Evolutionary conservation across 2,113 vertebrate species (phyloP).

Genomic region (Hydropotes inermis): DNA sequence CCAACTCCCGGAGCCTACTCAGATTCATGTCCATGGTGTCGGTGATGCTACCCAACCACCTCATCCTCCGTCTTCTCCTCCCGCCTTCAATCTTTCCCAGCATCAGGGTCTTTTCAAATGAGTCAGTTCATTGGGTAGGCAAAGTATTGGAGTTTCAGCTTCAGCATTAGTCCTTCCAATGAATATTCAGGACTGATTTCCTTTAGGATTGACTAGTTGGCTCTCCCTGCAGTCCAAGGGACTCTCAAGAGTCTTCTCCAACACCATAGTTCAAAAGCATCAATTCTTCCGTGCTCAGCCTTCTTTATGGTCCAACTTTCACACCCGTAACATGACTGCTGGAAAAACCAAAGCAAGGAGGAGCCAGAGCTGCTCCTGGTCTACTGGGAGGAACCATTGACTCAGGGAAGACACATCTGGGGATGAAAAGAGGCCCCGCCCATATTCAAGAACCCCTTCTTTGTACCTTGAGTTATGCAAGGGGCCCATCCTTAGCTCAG

Average conservation of each 20-base stretch:
- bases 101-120: not conserved
- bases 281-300: no score
- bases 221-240: not conserved
- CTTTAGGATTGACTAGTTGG: not conserved
- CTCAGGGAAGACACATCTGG: not conserved
- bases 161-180: not conserved
- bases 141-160: not conserved
- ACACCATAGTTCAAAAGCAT: not conserved
- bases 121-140: not conserved
- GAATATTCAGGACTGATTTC: not conserved
- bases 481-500: not conserved
- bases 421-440: not conserved
- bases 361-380: not conserved
- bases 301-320: no score
- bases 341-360: not conserved
- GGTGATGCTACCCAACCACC: not conserved
- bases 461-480: not conserved
- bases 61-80: not conserved
- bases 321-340: no score
- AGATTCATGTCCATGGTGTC: rapidly evolving
- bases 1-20: not conserved
- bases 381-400: not conserved
- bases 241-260: not conserved
- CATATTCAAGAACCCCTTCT: not conserved
- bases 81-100: not conserved